phyloP scores from a whole-genome alignment of 2,797 vertebrate genomes.

The Cirrhinus molitorella region DNA sequence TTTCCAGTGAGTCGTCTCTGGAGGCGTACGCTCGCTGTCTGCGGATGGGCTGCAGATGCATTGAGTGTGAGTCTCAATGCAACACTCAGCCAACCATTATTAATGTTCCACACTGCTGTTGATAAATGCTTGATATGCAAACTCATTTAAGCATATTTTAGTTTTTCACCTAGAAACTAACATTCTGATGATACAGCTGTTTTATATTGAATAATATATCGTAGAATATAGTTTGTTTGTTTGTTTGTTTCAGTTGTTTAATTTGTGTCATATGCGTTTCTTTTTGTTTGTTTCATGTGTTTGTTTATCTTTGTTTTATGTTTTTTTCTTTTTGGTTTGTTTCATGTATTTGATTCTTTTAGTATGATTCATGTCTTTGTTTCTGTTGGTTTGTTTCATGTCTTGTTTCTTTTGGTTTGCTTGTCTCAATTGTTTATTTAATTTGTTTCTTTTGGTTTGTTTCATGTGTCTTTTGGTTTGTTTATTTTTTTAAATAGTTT shows the following conservation, averaged over 20 bases:
- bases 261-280: background rate
- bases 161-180: background rate
- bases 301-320: no score
- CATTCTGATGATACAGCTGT: background rate
- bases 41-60: constrained; percentile 98
- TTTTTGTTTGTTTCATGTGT: no score
- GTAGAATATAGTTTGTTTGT: background rate
- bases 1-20: constrained; percentile 98
- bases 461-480: no score
- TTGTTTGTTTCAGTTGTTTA: background rate
- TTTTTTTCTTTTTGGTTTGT: background rate
- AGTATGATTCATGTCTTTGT: no score
- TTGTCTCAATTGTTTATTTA: no score
- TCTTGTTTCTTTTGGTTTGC: no score
- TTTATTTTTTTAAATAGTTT: no score
- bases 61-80: constrained; percentile 86
- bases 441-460: no score
- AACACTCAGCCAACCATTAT: background rate
- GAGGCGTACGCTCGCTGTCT: constrained; percentile 98
- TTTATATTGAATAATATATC: background rate
- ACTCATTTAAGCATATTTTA: background rate
- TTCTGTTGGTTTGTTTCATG: no score
- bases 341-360: background rate
- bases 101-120: background rate
- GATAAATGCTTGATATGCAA: background rate